Base-by-base conservation (phyloP, 2,113 vertebrate species). In the Calcarius ornatus region DNA sequence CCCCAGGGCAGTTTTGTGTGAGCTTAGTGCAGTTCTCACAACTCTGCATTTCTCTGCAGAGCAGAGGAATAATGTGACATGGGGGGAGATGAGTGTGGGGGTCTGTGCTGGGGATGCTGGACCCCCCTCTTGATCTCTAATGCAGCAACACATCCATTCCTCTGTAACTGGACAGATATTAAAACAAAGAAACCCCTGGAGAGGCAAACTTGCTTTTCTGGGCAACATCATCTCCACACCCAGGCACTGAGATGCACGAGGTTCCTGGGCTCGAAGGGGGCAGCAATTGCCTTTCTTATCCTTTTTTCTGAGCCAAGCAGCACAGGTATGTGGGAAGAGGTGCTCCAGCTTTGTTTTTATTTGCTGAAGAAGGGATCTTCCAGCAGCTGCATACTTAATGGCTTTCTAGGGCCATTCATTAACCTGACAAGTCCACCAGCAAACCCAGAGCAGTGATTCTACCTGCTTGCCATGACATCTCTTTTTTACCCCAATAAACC, bases 401-500 rank as follows among this genome's bases (percentile, higher is more conserved):
- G 40, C 11, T 94, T 90, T 71, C 78, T 33, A 65, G 42, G 71
- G 56, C 91, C 48, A 63, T 92, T 86, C 54, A 43, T 93, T 82
- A 90, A 43, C 70, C 70, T 66, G 76, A 48, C 59, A 57, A 73
- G 68, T 51, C 3, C 0, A 35, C 28, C 50, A 45, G 68, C 4
- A 6, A 70, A 35, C 51, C 73, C 78, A 42, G 71, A 78, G 85
- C 66, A 72, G 72, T 53, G 65, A 87, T 45, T 93, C 77, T 45
- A 38, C 24, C 78, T 64, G 60, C 82, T 81, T 54, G 73, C 72
- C 57, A 11, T 11, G 24, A 76, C 1, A 1, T 73, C 84, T 94
- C 70, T 77, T 92, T 92, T 88, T 88, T 78, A 63, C 85, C 88
- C 89, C 72, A 60, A 61, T 70, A 83, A 86, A 91, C 64, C 57